Conservation (phyloP, 2,797 vertebrate genomes). For the Remorina albescens region DNA sequence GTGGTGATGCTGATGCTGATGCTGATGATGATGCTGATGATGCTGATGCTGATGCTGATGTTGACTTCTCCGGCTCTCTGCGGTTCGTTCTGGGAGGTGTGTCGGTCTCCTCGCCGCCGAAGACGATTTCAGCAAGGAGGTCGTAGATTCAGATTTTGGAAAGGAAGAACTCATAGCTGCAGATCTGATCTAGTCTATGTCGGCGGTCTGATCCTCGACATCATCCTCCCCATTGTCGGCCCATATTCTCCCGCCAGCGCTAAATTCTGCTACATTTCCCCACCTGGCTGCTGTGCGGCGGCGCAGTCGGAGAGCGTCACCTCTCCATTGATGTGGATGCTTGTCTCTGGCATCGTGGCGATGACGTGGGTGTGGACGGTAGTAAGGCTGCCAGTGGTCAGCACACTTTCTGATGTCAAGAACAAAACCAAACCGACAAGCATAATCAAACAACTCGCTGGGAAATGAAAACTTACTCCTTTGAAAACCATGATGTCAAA, state of each 20-base stretch:
- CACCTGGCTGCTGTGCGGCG: slow-evolving; percentile 72
- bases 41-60: slow-evolving; percentile 72
- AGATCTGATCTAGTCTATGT: slow-evolving; percentile 45
- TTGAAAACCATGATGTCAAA: too few relatives aligned
- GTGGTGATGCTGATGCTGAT: slow-evolving; percentile 73
- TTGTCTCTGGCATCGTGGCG: slow-evolving; percentile 30
- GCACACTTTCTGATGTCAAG: slow-evolving; percentile 35
- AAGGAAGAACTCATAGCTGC: slow-evolving; percentile 84
- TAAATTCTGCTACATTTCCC: slow-evolving; percentile 67
- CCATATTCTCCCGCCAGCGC: slow-evolving; percentile 43
- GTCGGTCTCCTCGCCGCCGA: slow-evolving; percentile 81
- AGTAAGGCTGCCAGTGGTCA: neutral
- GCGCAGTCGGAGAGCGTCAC: slow-evolving; percentile 67
- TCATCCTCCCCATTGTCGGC: slow-evolving; percentile 40
- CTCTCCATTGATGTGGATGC: slow-evolving; percentile 69
- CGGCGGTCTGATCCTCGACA: slow-evolving; percentile 40
- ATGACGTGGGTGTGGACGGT: slow-evolving; percentile 56
- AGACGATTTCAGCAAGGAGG: slow-evolving; percentile 88
- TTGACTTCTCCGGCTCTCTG: slow-evolving; percentile 76
- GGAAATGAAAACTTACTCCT: neutral
- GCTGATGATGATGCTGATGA: slow-evolving; percentile 73
- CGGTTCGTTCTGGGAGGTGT: slow-evolving; percentile 64
- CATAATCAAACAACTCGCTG: neutral
- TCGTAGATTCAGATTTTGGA: slow-evolving; percentile 87
- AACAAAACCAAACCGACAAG: neutral